These are phyloP conservation scores for Globia sparganii DNA, from an alignment of 2,888 invertebrate species.

Conservation along the genomic window DNA sequence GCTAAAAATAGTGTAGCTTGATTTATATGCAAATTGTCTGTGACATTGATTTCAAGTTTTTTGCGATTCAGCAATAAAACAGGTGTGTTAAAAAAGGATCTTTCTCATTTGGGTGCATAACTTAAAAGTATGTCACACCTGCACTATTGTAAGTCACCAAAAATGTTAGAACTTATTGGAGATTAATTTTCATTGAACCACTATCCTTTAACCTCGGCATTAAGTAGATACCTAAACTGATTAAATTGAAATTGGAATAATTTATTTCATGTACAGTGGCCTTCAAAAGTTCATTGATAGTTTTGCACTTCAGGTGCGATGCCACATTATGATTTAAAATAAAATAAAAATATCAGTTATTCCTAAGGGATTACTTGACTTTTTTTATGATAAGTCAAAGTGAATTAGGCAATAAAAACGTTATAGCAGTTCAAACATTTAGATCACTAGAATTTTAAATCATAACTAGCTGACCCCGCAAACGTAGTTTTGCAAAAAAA, in stretches of 20 bases:
- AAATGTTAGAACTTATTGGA: neutral
- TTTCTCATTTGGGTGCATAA: neutral
- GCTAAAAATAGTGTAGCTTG: slow-evolving; percentile 1
- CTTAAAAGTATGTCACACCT: slow-evolving; percentile 13
- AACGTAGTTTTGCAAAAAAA: no score
- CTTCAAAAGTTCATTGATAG: neutral
- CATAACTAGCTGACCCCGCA: no score
- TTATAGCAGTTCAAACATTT: neutral
- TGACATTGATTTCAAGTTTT: slow-evolving; percentile 25
- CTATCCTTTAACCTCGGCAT: no score
- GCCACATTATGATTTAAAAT: no score
- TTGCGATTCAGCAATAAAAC: slow-evolving; percentile 10
- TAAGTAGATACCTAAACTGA: neutral
- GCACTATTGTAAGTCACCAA: neutral
- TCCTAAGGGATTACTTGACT: no score
- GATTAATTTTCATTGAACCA: neutral
- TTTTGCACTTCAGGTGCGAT: neutral
- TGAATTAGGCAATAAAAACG: neutral
- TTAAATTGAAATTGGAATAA: neutral
- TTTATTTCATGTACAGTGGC: neutral
- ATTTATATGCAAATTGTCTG: slow-evolving; percentile 8
- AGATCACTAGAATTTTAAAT: neutral
- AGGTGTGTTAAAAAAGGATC: neutral
- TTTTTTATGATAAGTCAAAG: neutral
- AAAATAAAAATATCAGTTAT: no score